Evolutionary conservation across 2,113 vertebrate species (phyloP).

Genomic region (Peromyscus leucopus): DNA sequence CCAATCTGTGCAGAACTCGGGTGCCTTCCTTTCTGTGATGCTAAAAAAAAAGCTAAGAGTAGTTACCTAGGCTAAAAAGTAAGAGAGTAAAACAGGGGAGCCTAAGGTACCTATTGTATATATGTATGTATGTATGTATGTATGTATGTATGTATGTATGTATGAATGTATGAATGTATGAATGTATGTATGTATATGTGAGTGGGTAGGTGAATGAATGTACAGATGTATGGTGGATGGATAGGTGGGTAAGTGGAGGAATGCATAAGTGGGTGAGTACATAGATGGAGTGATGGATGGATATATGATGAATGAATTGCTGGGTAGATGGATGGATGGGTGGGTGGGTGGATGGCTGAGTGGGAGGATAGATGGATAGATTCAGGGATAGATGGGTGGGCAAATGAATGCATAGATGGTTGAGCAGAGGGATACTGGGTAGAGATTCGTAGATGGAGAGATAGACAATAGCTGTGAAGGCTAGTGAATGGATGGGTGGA

Average conservation of each 20-base stretch:
- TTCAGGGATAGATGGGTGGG: background rate
- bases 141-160: background rate
- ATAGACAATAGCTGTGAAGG: too few species aligned
- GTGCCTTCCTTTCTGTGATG: background rate
- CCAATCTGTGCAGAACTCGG: background rate
- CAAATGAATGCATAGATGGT: background rate
- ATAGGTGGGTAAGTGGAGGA: accelerated
- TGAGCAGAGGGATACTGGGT: too few species aligned
- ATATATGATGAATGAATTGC: too few species aligned
- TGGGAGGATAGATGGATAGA: background rate
- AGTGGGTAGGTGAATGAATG: accelerated
- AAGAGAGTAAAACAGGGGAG: background rate
- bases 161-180: background rate
- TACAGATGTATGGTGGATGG: too few species aligned
- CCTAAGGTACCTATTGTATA: background rate
- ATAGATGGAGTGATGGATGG: background rate
- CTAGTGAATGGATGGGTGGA: too few species aligned
- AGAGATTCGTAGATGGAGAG: background rate
- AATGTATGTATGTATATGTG: background rate
- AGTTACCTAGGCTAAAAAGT: background rate
- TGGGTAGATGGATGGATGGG: too few species aligned
- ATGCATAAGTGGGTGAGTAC: accelerated
- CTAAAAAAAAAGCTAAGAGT: background rate
- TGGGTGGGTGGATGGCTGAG: background rate
- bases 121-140: background rate